phyloP scores from a whole-genome alignment of 1,140 invertebrate genomes.

The Aphaenogaster ashmeadi region DNA sequence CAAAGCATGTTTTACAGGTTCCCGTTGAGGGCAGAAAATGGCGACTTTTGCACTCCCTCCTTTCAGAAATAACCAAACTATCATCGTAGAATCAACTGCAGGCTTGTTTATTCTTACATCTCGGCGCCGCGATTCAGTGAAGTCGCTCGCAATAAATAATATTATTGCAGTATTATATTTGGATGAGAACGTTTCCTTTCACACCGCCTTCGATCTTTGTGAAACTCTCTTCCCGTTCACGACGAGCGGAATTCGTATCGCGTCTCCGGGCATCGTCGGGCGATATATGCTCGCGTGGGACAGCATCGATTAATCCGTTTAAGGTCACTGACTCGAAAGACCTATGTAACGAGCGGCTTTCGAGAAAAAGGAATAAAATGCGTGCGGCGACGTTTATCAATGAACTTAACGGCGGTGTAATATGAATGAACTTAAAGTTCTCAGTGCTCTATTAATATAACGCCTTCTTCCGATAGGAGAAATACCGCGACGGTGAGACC shows the following conservation, averaged over 20 bases:
- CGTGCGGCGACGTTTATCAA: neutral
- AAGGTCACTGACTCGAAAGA: conserved; percentile 49
- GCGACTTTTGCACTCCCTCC: no score
- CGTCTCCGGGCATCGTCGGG: neutral
- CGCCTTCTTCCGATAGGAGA: neutral
- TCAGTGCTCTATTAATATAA: neutral
- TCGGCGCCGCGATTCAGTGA: neutral
- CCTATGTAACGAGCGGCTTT: neutral
- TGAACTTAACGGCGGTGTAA: neutral
- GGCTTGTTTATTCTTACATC: neutral
- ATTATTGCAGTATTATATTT: neutral
- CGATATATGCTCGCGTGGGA: conserved; percentile 27
- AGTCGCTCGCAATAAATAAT: conserved; percentile 3
- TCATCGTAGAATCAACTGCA: conserved; percentile 11
- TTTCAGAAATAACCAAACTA: conserved; percentile 56
- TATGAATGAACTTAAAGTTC: conserved; percentile 23
- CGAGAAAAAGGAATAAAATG: conserved; percentile 20
- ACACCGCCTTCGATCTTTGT: neutral
- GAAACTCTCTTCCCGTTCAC: conserved; percentile 8
- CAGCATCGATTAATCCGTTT: conserved; percentile 46
- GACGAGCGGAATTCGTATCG: conserved; percentile 8
- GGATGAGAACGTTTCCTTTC: neutral
- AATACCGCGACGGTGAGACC: neutral
- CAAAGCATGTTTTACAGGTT: no score
- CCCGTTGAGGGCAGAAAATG: no score